Evolutionary conservation across 1,140 invertebrate species (phyloP).

Genomic region (Papilio xuthus): DNA sequence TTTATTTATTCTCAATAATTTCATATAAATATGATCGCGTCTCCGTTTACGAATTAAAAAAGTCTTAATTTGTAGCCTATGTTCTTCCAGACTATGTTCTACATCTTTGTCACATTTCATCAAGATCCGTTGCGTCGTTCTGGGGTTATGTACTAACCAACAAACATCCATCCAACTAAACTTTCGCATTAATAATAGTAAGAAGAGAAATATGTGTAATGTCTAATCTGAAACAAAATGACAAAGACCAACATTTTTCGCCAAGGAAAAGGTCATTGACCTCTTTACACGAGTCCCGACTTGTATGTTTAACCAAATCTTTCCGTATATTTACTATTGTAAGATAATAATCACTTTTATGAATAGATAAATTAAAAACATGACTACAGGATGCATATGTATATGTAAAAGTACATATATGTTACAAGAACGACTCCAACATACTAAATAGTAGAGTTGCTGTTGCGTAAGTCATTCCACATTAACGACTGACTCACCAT

Average conservation of each 20-base stretch:
- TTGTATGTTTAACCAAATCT: background rate
- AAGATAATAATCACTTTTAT: background rate
- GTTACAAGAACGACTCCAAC: conserved; percentile 2
- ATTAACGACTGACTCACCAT: conserved; percentile 32
- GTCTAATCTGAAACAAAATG: background rate
- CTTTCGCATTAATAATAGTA: too few relatives aligned
- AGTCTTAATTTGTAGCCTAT: too few relatives aligned
- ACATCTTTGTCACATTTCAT: too few relatives aligned
- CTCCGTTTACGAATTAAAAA: too few relatives aligned
- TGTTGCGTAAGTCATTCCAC: conserved; percentile 17
- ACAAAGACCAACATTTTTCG: background rate
- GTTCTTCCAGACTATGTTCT: too few relatives aligned
- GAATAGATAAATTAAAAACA: background rate
- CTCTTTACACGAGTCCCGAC: background rate
- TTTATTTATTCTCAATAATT: conserved; percentile 60
- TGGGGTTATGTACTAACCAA: too few relatives aligned
- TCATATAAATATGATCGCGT: too few relatives aligned
- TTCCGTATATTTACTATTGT: background rate
- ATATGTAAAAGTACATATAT: background rate
- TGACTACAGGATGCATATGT: background rate
- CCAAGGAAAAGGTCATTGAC: background rate
- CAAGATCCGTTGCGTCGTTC: too few relatives aligned
- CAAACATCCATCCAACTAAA: too few relatives aligned
- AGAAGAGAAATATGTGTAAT: too few relatives aligned
- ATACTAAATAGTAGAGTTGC: background rate